Conservation (phyloP, 2,888 invertebrate species). For the Apamea crenata region DNA sequence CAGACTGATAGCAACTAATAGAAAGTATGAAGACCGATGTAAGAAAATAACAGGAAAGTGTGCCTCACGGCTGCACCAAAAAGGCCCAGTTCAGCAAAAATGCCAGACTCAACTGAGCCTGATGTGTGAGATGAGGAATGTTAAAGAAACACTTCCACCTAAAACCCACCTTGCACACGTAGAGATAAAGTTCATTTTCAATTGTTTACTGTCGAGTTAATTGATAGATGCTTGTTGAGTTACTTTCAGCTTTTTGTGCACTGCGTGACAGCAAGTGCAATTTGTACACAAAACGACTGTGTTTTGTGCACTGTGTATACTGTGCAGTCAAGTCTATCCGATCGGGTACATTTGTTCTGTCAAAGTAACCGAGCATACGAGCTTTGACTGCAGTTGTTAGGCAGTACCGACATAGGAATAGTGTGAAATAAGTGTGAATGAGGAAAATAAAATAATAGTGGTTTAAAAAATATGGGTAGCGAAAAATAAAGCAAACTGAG, state of each 20-base stretch:
- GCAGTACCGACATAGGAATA: not conserved
- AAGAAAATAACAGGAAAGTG: too few relatives aligned
- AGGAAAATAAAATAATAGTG: not conserved
- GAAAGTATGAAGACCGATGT: too few relatives aligned
- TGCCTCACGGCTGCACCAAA: too few relatives aligned
- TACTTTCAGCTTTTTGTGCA: conserved; percentile 19
- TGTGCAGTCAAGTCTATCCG: conserved; percentile 13
- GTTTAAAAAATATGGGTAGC: not conserved
- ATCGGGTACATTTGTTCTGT: conserved; percentile 9
- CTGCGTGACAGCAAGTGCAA: conserved; percentile 9
- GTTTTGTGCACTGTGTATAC: conserved; percentile 6
- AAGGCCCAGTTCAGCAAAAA: too few relatives aligned
- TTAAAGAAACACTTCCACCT: too few relatives aligned
- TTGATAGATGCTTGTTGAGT: conserved; percentile 12
- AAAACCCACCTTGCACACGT: not conserved
- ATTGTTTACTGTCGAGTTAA: not conserved
- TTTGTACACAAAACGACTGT: conserved; percentile 13
- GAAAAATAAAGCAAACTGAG: not conserved
- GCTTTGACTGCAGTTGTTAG: not conserved
- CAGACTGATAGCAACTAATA: too few relatives aligned
- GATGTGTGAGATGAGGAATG: too few relatives aligned
- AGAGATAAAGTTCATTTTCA: conserved; percentile 11
- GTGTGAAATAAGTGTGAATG: not conserved
- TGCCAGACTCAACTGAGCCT: too few relatives aligned
- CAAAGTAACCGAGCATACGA: not conserved